phyloP scores from a whole-genome alignment of 2,797 vertebrate species.

The Meriones psammophilus region DNA sequence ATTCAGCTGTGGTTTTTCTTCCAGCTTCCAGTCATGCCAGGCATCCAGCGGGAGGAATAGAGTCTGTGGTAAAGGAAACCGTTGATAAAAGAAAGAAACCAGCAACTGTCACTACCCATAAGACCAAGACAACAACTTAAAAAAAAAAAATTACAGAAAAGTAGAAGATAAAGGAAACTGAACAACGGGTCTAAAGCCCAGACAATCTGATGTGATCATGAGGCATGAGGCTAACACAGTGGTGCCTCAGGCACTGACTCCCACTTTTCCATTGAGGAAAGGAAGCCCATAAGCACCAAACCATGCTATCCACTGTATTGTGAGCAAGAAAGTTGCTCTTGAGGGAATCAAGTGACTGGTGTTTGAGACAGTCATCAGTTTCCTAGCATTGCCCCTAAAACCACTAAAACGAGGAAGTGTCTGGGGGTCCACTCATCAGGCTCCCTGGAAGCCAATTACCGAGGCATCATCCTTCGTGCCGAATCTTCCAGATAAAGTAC shows the following conservation, averaged over 20 bases:
- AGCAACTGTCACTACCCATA: constrained; percentile 88
- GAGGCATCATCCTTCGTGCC: constrained; percentile 49
- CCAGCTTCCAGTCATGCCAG: constrained; percentile 89
- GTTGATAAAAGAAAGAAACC: constrained; percentile 90
- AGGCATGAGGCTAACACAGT: constrained; percentile 41
- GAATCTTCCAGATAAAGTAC: constrained; percentile 60
- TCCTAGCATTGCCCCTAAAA: constrained; percentile 53
- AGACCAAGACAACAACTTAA: constrained; percentile 79
- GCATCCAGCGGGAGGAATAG: constrained; percentile 88
- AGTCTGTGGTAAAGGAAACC: constrained; percentile 89
- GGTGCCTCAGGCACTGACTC: constrained; percentile 57
- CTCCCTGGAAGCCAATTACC: constrained; percentile 59
- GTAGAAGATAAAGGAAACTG: constrained; percentile 59
- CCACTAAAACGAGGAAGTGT: constrained; percentile 3
- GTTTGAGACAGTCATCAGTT: constrained; percentile 69
- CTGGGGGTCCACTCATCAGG: constrained; percentile 55
- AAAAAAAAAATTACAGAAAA: constrained; percentile 28
- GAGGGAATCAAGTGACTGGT: constrained; percentile 23
- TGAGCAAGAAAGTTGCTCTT: constrained; percentile 58
- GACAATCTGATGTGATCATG: constrained; percentile 45
- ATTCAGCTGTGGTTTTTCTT: constrained; percentile 91
- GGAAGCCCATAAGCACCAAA: constrained; percentile 58
- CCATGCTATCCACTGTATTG: constrained; percentile 3
- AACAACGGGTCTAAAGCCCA: neutral
- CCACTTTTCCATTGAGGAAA: constrained; percentile 71